Percentiles rank a stretch among this genome's conserved stretches.
phyloP scores from a whole-genome alignment of 2,113 vertebrate species.

The Pangasianodon hypophthalmus region DNA sequence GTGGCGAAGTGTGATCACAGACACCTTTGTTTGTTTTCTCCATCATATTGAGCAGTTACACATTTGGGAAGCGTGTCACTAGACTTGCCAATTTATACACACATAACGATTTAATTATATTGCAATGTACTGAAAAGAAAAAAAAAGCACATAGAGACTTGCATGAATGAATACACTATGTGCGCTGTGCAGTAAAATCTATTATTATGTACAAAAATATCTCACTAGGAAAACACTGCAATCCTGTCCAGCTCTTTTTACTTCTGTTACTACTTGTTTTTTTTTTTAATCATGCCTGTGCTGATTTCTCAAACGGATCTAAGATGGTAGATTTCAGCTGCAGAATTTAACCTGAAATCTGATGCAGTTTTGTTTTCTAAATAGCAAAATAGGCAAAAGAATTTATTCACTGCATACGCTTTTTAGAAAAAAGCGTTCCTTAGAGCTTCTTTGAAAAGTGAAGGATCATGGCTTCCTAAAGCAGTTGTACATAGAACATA shows the following conservation, averaged over 20 bases:
- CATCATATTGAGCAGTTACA: neutral
- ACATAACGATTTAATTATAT: neutral
- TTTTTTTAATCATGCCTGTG: neutral
- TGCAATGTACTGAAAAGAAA: neutral
- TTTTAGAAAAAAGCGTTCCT: neutral
- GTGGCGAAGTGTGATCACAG: neutral
- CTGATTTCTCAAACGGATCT: neutral
- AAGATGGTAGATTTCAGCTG: neutral
- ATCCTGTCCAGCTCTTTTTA: neutral
- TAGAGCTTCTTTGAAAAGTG: neutral
- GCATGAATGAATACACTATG: neutral
- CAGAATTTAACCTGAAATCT: neutral
- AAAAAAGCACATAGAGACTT: neutral
- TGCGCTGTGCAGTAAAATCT: neutral
- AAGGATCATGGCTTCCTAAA: neutral
- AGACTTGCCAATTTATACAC: neutral
- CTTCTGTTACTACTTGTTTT: neutral
- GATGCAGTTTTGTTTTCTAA: neutral
- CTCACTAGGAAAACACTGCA: neutral
- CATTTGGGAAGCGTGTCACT: neutral
- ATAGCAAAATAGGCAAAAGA: neutral
- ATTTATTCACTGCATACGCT: neutral
- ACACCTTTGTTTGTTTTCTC: neutral
- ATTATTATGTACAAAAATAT: neutral
- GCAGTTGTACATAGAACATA: neutral